Evolutionary conservation across 2,888 invertebrate genomes (phyloP).

Genomic region (Alcis repandata): DNA sequence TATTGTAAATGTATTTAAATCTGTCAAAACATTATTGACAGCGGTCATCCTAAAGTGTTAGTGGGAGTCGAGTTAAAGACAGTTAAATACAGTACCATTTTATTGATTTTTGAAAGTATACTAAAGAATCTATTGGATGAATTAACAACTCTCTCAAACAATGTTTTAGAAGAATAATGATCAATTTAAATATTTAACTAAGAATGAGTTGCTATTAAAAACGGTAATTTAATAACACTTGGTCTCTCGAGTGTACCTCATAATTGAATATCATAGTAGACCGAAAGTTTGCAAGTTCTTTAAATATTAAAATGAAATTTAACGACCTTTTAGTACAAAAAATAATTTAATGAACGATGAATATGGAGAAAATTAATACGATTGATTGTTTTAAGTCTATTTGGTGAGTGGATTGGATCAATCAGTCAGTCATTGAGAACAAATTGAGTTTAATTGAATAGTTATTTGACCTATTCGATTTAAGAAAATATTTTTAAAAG

Average conservation of each 20-base stretch:
- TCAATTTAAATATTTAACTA: too few species aligned
- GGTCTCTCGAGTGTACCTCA: slow-evolving; percentile 18
- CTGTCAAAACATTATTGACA: too few species aligned
- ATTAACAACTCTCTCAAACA: too few species aligned
- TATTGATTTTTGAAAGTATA: too few species aligned
- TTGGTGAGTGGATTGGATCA: slow-evolving; percentile 16
- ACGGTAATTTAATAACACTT: slow-evolving; percentile 20
- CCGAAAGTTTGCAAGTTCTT: slow-evolving; percentile 35
- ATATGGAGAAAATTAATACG: slow-evolving; percentile 12
- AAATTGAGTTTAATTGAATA: slow-evolving; percentile 15
- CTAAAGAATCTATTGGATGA: too few species aligned
- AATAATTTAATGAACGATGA: slow-evolving; percentile 21
- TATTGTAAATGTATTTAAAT: too few species aligned
- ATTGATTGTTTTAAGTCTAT: slow-evolving; percentile 17
- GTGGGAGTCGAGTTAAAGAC: too few species aligned
- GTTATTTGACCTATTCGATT: slow-evolving; percentile 12
- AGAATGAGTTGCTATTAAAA: too few species aligned
- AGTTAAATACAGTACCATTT: too few species aligned
- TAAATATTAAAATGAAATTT: slow-evolving; percentile 43
- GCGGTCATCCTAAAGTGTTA: too few species aligned
- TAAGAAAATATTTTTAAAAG: too few species aligned
- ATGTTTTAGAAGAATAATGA: too few species aligned
- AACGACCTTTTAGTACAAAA: slow-evolving; percentile 29
- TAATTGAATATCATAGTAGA: slow-evolving; percentile 42
- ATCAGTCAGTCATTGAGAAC: slow-evolving; percentile 1